These are phyloP conservation scores for Mycalesis mineus DNA, from an alignment of 2,888 invertebrate species.

Conservation along the genomic window DNA sequence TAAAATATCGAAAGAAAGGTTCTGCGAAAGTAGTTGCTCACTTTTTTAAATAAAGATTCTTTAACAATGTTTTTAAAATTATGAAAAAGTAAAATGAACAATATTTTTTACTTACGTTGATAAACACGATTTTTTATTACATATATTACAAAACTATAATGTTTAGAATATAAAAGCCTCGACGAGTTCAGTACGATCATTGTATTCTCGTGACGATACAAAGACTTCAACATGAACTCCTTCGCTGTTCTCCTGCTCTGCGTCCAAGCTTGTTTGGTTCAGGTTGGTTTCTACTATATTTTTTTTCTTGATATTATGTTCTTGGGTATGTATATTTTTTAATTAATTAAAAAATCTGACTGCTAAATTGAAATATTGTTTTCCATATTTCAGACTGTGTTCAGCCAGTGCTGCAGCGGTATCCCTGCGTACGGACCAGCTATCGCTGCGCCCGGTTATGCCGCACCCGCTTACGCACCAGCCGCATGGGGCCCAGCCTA, in stretches of 20 bases:
- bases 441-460: slow-evolving; percentile 30
- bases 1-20: not conserved
- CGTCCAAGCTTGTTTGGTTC: slow-evolving; percentile 45
- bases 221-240: slow-evolving; percentile 26
- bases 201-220: slow-evolving; percentile 17
- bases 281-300: slow-evolving; percentile 30
- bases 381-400: slow-evolving; percentile 27
- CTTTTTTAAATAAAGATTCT: too few relatives aligned
- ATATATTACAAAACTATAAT: not conserved
- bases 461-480: too few relatives aligned
- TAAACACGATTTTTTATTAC: not conserved
- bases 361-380: too few relatives aligned
- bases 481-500: slow-evolving; percentile 29
- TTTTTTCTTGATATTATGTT: too few relatives aligned
- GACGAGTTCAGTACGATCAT: slow-evolving; percentile 17
- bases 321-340: too few relatives aligned
- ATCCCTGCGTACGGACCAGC: slow-evolving; percentile 6
- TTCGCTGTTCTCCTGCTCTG: slow-evolving; percentile 38
- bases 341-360: too few relatives aligned
- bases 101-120: not conserved
- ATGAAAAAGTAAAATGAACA: not conserved
- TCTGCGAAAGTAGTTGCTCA: too few relatives aligned
- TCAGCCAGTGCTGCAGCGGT: slow-evolving; percentile 18
- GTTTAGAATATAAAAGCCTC: slow-evolving; percentile 15
- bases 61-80: too few relatives aligned